Evolutionary conservation across 2,888 invertebrate genomes (phyloP).

Genomic region (Dynastes tityus): DNA sequence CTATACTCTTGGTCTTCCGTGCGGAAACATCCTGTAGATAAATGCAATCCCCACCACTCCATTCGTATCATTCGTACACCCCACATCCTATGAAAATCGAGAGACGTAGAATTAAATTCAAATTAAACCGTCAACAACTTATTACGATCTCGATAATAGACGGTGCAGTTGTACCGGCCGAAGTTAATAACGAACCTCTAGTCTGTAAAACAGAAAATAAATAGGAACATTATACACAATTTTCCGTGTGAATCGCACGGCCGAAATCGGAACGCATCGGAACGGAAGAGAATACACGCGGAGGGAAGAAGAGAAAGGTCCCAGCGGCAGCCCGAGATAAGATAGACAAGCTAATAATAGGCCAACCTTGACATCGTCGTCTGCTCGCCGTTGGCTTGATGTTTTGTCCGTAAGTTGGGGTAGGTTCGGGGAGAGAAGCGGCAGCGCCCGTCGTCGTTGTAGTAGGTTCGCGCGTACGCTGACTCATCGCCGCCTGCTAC

Average conservation of each 20-base stretch:
- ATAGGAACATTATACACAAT: background rate
- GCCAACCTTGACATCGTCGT: conserved; percentile 32
- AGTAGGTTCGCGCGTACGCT: conserved; percentile 2
- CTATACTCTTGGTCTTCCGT: too few species aligned
- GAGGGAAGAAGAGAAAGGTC: background rate
- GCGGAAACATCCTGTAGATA: too few species aligned
- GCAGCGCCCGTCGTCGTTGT: background rate
- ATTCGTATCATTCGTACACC: background rate
- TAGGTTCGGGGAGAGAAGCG: conserved; percentile 17
- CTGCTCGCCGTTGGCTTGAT: conserved; percentile 19
- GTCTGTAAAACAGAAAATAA: background rate
- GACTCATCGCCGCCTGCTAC: background rate
- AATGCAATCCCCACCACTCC: too few species aligned
- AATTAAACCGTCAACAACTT: background rate
- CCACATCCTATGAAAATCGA: background rate
- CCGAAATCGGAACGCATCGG: conserved; percentile 3
- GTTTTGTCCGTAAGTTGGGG: conserved; percentile 25
- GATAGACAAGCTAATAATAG: conserved; percentile 37
- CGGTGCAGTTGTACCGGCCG: background rate
- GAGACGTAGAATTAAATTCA: conserved; percentile 3
- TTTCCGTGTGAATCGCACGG: conserved; percentile 4
- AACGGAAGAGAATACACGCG: background rate
- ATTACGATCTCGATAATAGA: background rate
- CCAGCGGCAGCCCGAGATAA: conserved; percentile 2
- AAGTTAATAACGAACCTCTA: background rate